phyloP scores from a whole-genome alignment of 1,140 invertebrate genomes.

The Hypsibius dujardini region DNA sequence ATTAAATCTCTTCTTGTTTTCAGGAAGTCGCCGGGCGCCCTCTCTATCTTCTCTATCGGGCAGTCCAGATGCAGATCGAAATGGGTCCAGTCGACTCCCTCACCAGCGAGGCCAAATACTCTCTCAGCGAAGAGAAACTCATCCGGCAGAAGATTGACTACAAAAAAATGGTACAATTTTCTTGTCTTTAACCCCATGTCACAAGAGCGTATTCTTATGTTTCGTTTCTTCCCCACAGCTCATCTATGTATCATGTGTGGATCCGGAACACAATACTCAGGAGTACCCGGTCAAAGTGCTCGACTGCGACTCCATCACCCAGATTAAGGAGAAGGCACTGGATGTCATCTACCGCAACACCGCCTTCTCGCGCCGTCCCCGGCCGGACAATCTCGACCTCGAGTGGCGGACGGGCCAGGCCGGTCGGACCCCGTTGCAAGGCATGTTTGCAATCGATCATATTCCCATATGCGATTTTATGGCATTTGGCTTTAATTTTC shows the following conservation, averaged over 20 bases:
- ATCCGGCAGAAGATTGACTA: conserved; percentile 93
- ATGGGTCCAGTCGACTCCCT: conserved; percentile 96
- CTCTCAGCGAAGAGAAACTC: conserved; percentile 91
- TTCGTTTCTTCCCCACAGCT: conserved; percentile 81
- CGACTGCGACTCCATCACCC: conserved; percentile 96
- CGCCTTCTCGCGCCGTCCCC: conserved; percentile 80
- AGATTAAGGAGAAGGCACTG: conserved; percentile 95
- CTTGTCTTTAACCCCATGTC: conserved; percentile 26
- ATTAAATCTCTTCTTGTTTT: conserved; percentile 31
- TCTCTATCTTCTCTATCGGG: conserved; percentile 88
- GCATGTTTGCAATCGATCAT: no score
- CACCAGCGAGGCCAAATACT: conserved; percentile 91
- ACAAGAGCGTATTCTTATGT: no score
- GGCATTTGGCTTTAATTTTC: no score
- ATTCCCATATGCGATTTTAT: no score
- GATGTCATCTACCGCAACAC: conserved; percentile 92
- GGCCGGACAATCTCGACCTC: conserved; percentile 85
- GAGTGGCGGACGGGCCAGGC: conserved; percentile 75
- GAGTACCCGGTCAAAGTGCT: conserved; percentile 77
- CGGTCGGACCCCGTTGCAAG: conserved; percentile 68
- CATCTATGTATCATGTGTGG: conserved; percentile 64
- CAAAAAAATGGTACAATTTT: conserved; percentile 72
- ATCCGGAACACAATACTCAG: conserved; percentile 66
- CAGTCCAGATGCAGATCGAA: conserved; percentile 97
- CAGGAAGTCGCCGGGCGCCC: conserved; percentile 89